Percentiles rank a stretch among this genome's conserved stretches.
Evolutionary conservation across 2,113 vertebrate genomes (phyloP).

Genomic region (Meriones unguiculatus): DNA sequence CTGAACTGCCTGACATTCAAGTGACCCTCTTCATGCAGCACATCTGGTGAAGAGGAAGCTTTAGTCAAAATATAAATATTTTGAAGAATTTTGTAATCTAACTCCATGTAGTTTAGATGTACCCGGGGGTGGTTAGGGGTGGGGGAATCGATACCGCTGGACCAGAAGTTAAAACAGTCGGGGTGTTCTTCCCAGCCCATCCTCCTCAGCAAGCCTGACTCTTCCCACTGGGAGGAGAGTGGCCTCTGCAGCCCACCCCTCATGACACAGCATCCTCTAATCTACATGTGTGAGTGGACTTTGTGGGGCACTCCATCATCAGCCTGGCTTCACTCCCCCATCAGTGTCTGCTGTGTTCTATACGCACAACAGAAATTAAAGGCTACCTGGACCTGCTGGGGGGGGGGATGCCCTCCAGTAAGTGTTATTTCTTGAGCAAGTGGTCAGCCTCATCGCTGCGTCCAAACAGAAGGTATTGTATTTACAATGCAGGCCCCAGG

Average conservation of each 20-base stretch:
- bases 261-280: rapidly evolving
- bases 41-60: neutral
- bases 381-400: neutral
- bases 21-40: neutral
- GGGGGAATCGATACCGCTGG: neutral
- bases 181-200: rapidly evolving
- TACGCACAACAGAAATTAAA: rapidly evolving
- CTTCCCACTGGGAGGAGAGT: neutral
- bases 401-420: no score
- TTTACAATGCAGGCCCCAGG: no score
- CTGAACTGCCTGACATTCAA: neutral
- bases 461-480: neutral
- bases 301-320: rapidly evolving
- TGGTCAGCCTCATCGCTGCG: no score
- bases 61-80: constrained; percentile 3
- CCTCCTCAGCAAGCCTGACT: rapidly evolving
- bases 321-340: neutral
- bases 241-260: neutral
- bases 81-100: constrained; percentile 16
- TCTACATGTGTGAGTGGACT: rapidly evolving
- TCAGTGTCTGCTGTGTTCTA: neutral
- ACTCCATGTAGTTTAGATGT: neutral
- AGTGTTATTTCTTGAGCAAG: no score
- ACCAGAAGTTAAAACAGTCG: neutral
- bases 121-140: neutral